These are phyloP conservation scores for Formica selysi DNA, from an alignment of 1,140 invertebrate genomes.

Conservation along the genomic window DNA sequence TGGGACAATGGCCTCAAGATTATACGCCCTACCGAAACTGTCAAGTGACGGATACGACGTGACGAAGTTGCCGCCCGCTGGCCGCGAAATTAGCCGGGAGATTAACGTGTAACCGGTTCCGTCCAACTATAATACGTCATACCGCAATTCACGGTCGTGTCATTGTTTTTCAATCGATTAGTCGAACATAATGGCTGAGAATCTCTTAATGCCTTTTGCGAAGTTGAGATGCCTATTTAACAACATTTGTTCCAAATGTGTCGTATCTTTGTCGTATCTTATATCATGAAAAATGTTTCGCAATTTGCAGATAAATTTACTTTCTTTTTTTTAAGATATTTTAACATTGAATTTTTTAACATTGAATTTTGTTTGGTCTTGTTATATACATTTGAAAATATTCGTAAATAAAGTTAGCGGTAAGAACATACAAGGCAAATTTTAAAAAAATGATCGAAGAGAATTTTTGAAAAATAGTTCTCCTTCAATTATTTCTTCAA, in stretches of 20 bases:
- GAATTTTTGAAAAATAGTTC: neutral
- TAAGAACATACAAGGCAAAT: neutral
- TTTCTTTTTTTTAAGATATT: neutral
- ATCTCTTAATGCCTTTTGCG: neutral
- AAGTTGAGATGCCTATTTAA: neutral
- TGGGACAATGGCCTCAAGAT: conserved; percentile 56
- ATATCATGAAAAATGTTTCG: no score
- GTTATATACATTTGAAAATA: neutral
- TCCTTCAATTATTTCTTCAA: neutral
- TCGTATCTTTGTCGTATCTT: no score
- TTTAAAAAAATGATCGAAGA: no score
- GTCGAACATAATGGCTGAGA: neutral
- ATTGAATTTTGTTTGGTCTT: neutral
- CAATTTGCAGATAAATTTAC: neutral
- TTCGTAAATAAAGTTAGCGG: neutral
- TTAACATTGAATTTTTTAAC: neutral
- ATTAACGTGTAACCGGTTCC: conserved; percentile 38
- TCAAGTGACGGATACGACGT: conserved; percentile 39
- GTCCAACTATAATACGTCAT: conserved; percentile 41
- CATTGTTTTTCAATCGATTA: conserved; percentile 8
- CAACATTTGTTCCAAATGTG: neutral
- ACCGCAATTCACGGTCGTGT: neutral
- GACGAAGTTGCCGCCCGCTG: conserved; percentile 38
- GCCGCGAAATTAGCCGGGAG: conserved; percentile 35
- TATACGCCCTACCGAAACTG: neutral